Percentiles rank a stretch among this genome's conserved stretches.
phyloP scores from a whole-genome alignment of 30 jellyfish, hydroid and myxozoan species.

The Cassiopea andromeda region DNA sequence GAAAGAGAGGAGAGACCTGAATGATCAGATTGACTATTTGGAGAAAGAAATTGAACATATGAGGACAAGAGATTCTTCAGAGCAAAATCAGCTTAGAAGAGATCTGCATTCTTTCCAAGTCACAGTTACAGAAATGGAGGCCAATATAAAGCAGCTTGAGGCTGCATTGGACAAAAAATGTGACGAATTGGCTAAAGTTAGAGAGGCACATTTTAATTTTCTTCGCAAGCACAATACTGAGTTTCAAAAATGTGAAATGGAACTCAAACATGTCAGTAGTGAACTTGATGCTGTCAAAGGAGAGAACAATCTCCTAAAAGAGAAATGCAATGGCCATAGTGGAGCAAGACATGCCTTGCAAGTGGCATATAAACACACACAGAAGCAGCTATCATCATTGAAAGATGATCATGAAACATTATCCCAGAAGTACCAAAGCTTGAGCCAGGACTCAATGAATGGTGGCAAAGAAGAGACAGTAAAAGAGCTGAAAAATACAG shows the following conservation, averaged over 20 bases:
- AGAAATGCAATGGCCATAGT: slow-evolving; percentile 51
- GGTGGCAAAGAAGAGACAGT: neutral
- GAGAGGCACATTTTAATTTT: neutral
- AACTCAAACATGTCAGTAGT: neutral
- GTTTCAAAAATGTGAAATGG: neutral
- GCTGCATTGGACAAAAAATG: neutral
- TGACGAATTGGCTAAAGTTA: neutral
- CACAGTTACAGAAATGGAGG: neutral
- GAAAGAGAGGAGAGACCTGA: slow-evolving; percentile 46
- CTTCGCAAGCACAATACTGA: slow-evolving; percentile 3
- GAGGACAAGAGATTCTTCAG: neutral
- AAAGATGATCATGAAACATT: slow-evolving; percentile 66
- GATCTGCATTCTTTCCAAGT: neutral
- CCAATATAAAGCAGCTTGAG: neutral
- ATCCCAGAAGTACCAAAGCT: slow-evolving; percentile 22
- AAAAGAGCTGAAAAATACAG: slow-evolving; percentile 32
- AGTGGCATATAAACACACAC: slow-evolving; percentile 72
- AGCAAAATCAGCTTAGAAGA: neutral
- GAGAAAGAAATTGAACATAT: neutral
- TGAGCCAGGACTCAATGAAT: slow-evolving; percentile 46
- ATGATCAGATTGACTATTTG: neutral
- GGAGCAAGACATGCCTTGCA: slow-evolving; percentile 88
- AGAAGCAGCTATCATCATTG: slow-evolving; percentile 65
- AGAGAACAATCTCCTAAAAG: slow-evolving; percentile 47
- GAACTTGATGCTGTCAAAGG: slow-evolving; percentile 18